Percentiles rank a stretch among this genome's conserved stretches.
phyloP scores from a whole-genome alignment of 2,888 invertebrate species.

The Anarsia innoxiella region DNA sequence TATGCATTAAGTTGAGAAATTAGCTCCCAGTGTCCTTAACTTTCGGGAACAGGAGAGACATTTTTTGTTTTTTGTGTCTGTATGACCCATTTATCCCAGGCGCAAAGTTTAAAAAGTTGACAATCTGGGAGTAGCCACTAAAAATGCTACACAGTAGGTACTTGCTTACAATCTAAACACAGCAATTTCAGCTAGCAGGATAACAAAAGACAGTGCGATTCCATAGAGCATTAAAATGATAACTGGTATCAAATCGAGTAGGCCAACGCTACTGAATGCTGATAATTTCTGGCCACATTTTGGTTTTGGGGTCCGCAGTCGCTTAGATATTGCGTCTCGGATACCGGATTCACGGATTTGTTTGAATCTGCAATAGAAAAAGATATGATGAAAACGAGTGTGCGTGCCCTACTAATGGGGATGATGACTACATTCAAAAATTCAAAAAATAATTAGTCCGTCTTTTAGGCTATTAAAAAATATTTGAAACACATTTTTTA shows the following conservation, averaged over 20 bases:
- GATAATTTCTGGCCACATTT: conserved; percentile 33
- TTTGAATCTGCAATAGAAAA: conserved; percentile 58
- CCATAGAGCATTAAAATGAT: conserved; percentile 59
- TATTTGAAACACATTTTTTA: too few relatives aligned
- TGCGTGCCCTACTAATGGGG: neutral
- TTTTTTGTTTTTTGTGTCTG: too few relatives aligned
- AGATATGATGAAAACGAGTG: neutral
- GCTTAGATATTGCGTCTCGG: conserved; percentile 38
- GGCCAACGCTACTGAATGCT: conserved; percentile 64
- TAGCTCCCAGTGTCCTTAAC: neutral
- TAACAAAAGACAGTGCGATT: conserved; percentile 31
- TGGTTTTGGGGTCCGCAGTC: conserved; percentile 41
- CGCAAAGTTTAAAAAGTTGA: neutral
- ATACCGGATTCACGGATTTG: conserved; percentile 75
- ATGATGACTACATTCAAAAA: neutral
- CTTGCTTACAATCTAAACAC: conserved; percentile 32
- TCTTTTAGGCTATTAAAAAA: too few relatives aligned
- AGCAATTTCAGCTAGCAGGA: conserved; percentile 34
- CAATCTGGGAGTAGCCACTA: neutral
- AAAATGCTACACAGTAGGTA: conserved; percentile 3
- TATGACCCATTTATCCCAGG: too few relatives aligned
- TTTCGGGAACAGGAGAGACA: neutral
- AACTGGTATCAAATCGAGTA: conserved; percentile 59
- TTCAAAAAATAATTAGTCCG: too few relatives aligned
- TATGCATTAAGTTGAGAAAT: too few relatives aligned